These are phyloP conservation scores for Lepetodrilus schrolli DNA, from an alignment of 2,888 invertebrate species.

Conservation along the genomic window DNA sequence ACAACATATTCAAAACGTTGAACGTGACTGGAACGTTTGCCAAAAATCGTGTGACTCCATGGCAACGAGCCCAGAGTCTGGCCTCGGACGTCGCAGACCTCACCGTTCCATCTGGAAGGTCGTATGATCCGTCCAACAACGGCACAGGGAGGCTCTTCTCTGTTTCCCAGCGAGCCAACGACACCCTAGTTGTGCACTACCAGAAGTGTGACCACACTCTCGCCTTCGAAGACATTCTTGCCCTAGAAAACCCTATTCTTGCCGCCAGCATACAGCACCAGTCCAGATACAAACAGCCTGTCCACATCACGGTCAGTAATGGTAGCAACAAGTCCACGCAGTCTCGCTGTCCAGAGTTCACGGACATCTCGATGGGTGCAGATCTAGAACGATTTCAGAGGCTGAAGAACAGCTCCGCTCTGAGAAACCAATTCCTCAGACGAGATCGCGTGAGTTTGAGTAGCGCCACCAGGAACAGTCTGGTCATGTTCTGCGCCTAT, in stretches of 20 bases:
- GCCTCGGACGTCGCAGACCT: slow-evolving; percentile 51
- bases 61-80: slow-evolving; percentile 46
- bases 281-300: slow-evolving; percentile 41
- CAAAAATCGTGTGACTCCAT: slow-evolving; percentile 58
- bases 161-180: slow-evolving; percentile 39
- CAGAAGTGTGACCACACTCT: slow-evolving; percentile 56
- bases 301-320: slow-evolving; percentile 49
- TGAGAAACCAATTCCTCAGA: slow-evolving; percentile 57
- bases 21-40: slow-evolving; percentile 53
- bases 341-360: slow-evolving; percentile 58
- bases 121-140: slow-evolving; percentile 33
- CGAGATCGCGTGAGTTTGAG: slow-evolving; percentile 62
- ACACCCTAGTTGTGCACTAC: slow-evolving; percentile 64
- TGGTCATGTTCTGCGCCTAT: slow-evolving; percentile 68
- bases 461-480: slow-evolving; percentile 68
- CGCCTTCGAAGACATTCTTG: slow-evolving; percentile 61
- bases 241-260: slow-evolving; percentile 62
- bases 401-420: slow-evolving; percentile 56
- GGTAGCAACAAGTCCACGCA: slow-evolving; percentile 40
- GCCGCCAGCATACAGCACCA: slow-evolving; percentile 34
- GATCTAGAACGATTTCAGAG: slow-evolving; percentile 64
- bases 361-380: slow-evolving; percentile 67
- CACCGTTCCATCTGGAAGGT: slow-evolving; percentile 5
- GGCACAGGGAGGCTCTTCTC: slow-evolving; percentile 40
- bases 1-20: slow-evolving; percentile 60